Base-by-base conservation (phyloP, 2,113 vertebrate species). In the Colius striatus region DNA sequence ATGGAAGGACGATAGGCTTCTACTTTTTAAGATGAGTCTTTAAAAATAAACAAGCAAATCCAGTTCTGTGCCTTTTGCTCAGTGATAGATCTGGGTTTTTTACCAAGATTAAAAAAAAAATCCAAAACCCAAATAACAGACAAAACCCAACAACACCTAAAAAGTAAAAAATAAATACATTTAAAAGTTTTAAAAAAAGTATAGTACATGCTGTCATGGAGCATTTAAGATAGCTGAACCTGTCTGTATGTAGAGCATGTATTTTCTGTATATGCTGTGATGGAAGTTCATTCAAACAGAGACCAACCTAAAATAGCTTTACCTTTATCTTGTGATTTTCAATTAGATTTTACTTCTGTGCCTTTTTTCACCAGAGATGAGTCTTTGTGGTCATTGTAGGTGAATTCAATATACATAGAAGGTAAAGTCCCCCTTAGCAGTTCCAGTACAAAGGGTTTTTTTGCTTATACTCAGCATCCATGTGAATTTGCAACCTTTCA, bases 281-380 rank as follows among this genome's bases (percentile, higher is more conserved):
- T 20, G 53, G 57, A 74, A 77, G 25, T 53, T 73, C 1, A 0
- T 88, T 78, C 68, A 71, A 57, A 76, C 38, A 38, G 47, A 62
- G 43, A 41, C 38, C 38, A 67, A 21, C 22, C 30, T 74, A 50
- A 95, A 94, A 66, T 14, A 66, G 73, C 60, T 93, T 94, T 81
- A 27, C 51, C 68, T 89, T 92, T 94, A 77, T 89, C 89, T 76
- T 77, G 50, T 70, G 86, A 90, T 89, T 57, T 92, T 90, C 87
- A 84, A 32, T 94, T 94, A 63, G 34, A 68, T 94, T 94, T 87
- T 90, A 16, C 25, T 83, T 48, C 16, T 29, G 16, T 90, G 34
- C 70, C 32, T 80, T 90, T 92, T 74, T 76, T 16, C 12, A 36
- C 76, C 38, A 60, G 79, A 77, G 27, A 47, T 68, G 1, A 50